Conservation (phyloP, 2,888 invertebrate genomes). For the Brachypalpus laphriformis region DNA sequence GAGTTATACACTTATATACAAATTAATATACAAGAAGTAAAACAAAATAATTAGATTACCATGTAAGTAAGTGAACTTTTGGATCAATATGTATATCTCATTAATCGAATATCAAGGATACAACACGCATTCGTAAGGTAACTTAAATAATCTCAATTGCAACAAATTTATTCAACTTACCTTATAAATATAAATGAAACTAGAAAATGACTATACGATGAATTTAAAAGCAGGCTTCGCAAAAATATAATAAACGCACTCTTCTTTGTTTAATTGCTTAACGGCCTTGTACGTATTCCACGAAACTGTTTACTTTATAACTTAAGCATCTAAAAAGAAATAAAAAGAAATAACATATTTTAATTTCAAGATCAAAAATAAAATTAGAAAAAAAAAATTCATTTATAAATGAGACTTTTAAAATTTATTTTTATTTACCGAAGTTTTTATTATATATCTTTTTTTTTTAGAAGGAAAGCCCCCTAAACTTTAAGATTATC, state of each 20-base stretch:
- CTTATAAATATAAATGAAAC: constrained; percentile 69
- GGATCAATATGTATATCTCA: not conserved
- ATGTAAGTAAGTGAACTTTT: not conserved
- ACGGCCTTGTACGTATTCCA: constrained; percentile 7
- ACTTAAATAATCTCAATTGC: not conserved
- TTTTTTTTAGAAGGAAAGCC: not conserved
- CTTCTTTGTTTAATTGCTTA: not conserved
- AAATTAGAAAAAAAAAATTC: not conserved
- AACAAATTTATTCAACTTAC: constrained; percentile 41
- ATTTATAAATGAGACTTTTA: not conserved
- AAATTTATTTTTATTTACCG: not conserved
- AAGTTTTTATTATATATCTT: not conserved
- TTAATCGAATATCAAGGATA: not conserved
- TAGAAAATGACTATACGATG: constrained; percentile 62
- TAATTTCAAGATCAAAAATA: not conserved
- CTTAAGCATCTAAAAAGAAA: constrained; percentile 59
- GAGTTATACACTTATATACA: too few relatives aligned
- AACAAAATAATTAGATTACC: not conserved
- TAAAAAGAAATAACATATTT: not conserved
- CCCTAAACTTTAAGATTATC: not conserved
- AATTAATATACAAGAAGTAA: not conserved
- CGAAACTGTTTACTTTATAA: constrained; percentile 4
- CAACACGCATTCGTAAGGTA: not conserved
- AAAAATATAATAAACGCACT: not conserved
- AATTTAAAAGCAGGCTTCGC: constrained; percentile 27